phyloP scores from a whole-genome alignment of 2,113 vertebrate species.

The Muntiacus reevesi region DNA sequence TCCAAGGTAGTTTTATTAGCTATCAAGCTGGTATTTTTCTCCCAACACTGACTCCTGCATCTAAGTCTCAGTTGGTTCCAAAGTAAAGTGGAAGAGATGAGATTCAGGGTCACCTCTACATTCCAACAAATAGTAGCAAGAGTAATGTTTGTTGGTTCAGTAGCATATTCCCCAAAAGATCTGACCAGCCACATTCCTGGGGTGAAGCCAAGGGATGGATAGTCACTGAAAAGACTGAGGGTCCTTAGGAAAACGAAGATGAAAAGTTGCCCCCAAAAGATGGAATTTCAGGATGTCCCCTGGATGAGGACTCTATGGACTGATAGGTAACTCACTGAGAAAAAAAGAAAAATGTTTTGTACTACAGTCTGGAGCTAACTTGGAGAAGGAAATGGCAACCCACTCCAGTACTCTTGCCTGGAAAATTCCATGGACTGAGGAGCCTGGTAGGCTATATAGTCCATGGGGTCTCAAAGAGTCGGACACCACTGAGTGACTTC shows the following conservation, averaged over 20 bases:
- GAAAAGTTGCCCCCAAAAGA: neutral
- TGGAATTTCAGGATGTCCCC: neutral
- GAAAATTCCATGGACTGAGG: neutral
- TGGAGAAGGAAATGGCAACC: neutral
- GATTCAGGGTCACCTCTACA: neutral
- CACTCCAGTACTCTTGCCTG: neutral
- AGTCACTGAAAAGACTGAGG: neutral
- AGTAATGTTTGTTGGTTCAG: neutral
- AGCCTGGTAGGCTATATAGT: neutral
- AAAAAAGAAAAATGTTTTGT: neutral
- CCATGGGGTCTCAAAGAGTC: neutral
- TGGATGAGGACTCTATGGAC: neutral
- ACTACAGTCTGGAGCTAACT: neutral
- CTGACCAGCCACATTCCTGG: neutral
- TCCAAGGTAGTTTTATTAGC: neutral
- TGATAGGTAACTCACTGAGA: neutral
- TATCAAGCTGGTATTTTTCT: neutral
- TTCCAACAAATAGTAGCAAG: neutral
- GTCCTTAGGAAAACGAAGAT: neutral
- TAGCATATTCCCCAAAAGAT: neutral
- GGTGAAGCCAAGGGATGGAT: neutral
- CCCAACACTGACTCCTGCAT: neutral
- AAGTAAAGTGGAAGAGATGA: neutral
- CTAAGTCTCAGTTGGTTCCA: neutral
- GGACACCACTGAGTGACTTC: neutral